A percentile compares a stretch with the other conserved stretches of the same genome.
Evolutionary conservation across 2,888 invertebrate species (phyloP).

Genomic region (Allophyes oxyacanthae): DNA sequence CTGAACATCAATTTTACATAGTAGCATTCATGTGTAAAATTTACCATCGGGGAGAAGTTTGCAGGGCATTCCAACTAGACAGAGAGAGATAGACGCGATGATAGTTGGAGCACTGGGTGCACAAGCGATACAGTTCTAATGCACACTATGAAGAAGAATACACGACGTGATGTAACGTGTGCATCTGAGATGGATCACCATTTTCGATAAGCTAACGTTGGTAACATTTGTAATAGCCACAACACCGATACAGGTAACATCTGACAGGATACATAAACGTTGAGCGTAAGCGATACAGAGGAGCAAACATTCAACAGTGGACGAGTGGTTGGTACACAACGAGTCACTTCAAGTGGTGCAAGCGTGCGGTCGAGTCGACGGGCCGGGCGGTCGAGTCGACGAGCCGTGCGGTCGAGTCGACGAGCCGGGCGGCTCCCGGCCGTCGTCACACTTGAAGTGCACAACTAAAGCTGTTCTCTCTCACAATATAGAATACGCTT

Average conservation of each 20-base stretch:
- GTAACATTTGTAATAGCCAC: conserved; percentile 69
- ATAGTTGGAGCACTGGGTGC: conserved; percentile 51
- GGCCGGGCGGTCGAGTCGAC: conserved; percentile 24
- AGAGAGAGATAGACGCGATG: conserved; percentile 60
- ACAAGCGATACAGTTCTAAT: conserved; percentile 69
- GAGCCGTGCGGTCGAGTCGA: conserved; percentile 26
- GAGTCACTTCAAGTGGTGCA: conserved; percentile 59
- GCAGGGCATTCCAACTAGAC: conserved; percentile 58
- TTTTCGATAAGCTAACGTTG: conserved; percentile 77
- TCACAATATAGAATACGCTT: conserved; percentile 72
- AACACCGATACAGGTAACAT: conserved; percentile 75
- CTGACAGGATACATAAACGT: conserved; percentile 63
- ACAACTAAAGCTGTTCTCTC: conserved; percentile 73
- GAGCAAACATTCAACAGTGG: conserved; percentile 69
- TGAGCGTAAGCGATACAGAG: conserved; percentile 80
- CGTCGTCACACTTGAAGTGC: conserved; percentile 68
- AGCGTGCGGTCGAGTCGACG: conserved; percentile 26
- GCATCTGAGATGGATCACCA: conserved; percentile 72
- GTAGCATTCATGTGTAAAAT: conserved; percentile 74
- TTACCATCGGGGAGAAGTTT: conserved; percentile 60
- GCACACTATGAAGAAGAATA: conserved; percentile 61
- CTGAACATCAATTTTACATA: conserved; percentile 83
- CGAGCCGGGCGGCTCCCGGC: conserved; percentile 20
- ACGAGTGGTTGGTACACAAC: conserved; percentile 51
- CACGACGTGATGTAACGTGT: conserved; percentile 61